Conservation (phyloP, 2,113 vertebrate species). For the Crotalus helleri region DNA sequence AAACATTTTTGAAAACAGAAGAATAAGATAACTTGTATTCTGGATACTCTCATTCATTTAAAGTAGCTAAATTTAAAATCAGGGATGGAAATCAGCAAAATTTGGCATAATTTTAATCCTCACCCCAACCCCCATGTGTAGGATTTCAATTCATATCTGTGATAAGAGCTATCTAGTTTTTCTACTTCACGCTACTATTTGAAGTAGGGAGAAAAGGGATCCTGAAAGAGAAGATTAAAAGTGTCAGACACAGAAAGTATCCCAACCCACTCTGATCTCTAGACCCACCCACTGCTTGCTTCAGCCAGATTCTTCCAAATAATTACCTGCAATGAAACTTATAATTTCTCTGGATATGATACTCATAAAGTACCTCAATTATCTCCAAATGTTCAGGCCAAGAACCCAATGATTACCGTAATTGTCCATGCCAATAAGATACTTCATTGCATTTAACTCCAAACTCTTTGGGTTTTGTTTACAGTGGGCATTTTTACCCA, state of each 20-base stretch:
- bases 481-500: neutral
- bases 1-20: conserved; percentile 40
- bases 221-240: neutral
- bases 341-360: neutral
- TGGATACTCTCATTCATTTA: neutral
- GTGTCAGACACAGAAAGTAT: neutral
- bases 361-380: neutral
- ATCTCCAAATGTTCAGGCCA: neutral
- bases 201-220: neutral
- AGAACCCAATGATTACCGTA: neutral
- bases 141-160: neutral
- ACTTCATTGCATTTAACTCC: neutral
- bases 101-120: neutral
- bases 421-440: neutral
- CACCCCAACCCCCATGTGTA: neutral
- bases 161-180: neutral
- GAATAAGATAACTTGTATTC: neutral
- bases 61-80: neutral
- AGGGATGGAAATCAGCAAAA: neutral
- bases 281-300: neutral
- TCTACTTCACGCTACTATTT: neutral
- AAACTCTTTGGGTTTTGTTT: neutral
- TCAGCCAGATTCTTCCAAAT: neutral
- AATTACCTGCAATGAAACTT: neutral
- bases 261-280: neutral